Conservation (phyloP, 2,113 vertebrate genomes). For the Chrysemys picta region DNA sequence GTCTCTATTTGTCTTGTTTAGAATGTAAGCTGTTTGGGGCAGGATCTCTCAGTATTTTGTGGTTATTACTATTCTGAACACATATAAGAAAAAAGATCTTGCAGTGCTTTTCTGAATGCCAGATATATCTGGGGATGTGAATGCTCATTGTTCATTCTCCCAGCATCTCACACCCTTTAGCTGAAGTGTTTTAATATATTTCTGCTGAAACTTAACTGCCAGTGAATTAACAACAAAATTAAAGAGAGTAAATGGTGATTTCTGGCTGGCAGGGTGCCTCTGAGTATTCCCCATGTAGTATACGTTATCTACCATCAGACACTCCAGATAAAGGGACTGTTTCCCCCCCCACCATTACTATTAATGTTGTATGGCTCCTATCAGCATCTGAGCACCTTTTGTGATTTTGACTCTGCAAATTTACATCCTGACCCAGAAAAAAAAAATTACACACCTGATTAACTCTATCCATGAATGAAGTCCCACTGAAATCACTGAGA, state of each 20-base stretch:
- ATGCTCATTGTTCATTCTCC: conserved; percentile 31
- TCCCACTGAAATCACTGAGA: too few species aligned
- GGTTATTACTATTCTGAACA: not conserved
- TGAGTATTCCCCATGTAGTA: not conserved
- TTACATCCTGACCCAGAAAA: not conserved
- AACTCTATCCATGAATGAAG: not conserved
- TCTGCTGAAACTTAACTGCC: not conserved
- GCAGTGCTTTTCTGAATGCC: not conserved
- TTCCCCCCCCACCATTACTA: conserved; percentile 1
- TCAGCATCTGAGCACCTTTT: not conserved
- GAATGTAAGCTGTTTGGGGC: not conserved
- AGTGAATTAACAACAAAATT: conserved; percentile 38
- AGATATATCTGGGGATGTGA: not conserved
- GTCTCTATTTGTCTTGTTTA: not conserved
- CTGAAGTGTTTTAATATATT: conserved; percentile 21
- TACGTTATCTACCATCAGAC: not conserved
- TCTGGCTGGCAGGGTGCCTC: not conserved
- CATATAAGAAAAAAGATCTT: not conserved
- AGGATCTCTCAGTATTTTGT: not conserved
- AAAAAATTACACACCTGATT: not conserved
- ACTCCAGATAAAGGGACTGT: not conserved
- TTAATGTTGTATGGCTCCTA: fast-evolving
- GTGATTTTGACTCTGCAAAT: not conserved
- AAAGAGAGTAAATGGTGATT: conserved; percentile 17
- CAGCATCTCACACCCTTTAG: conserved; percentile 26